Percentiles rank a stretch among this genome's conserved stretches.
phyloP scores from a whole-genome alignment of 2,888 invertebrate species.

The Netelia inedita region DNA sequence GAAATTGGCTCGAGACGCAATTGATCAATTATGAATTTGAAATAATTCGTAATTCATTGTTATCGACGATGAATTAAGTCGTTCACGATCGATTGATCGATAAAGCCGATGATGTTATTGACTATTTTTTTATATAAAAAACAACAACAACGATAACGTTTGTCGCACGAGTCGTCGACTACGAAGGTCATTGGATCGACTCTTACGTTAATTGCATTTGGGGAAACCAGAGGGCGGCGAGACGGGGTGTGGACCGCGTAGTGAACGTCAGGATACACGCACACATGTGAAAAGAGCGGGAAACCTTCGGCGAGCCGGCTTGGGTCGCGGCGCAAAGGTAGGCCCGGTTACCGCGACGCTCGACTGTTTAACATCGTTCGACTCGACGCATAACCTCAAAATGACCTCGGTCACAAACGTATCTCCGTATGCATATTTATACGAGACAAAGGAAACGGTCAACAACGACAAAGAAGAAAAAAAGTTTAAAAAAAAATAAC shows the following conservation, averaged over 20 bases:
- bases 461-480: neutral
- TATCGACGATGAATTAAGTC: too few relatives aligned
- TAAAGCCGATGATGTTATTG: too few relatives aligned
- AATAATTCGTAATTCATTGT: too few relatives aligned
- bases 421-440: neutral
- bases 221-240: neutral
- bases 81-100: too few relatives aligned
- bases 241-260: neutral
- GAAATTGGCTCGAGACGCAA: too few relatives aligned
- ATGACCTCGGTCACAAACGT: neutral
- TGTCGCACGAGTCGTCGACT: neutral
- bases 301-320: constrained; percentile 59
- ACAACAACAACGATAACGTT: neutral
- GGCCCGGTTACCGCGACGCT: constrained; percentile 37
- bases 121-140: neutral
- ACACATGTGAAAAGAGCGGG: constrained; percentile 65
- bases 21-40: too few relatives aligned
- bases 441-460: neutral
- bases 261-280: neutral
- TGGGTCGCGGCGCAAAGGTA: neutral
- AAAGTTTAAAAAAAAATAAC: neutral
- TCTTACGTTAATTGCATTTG: neutral
- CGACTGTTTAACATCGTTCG: constrained; percentile 10
- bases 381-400: constrained; percentile 56
- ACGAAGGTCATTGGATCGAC: constrained; percentile 2